Evolutionary conservation across 2,113 vertebrate genomes (phyloP), one percentile per base, ranked within the genome.

Genomic region (Equus quagga): DNA sequence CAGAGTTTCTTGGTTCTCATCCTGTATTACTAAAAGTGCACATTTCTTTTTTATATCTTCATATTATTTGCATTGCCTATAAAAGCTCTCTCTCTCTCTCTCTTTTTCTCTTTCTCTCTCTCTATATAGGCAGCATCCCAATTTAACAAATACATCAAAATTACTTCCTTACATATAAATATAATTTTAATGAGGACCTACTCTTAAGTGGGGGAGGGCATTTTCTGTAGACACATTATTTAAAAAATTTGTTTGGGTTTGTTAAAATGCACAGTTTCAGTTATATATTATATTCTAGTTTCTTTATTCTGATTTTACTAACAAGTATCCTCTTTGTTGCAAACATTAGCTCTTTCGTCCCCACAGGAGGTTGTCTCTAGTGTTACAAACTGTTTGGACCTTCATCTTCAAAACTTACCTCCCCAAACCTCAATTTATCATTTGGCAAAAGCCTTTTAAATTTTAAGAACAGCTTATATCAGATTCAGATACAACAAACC

Each of bases 401-500:
- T 91, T 95, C 7, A 21, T 65, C 56, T 84, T 80, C 8, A 65
- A 70, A 49, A 18, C 64, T 91, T 19, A 76, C 23, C 6, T 89
- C 24, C 24, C 6, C 62, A 82, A 89, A 83, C 11, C 60, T 90
- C 69, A 90, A 76, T 41, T 78, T n/a, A 73, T 36, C 85, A 70
- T 51, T 82, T 92, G 89, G 58, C 18, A 70, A 89, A 91, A 76
- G 15, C 2, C 15, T 62, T 44, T 67, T 51, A 64, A 23, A 67
- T 44, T 86, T 93, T 56, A 97, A 89, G 62, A 95, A 5, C 5
- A 67, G 24, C 3, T 41, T 89, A 83, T 89, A 24, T 75, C 23
- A 75, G 89, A 51, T 72, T 69, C 41, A 96, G 76, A 69, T 80
- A 75, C 18, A 76, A 36, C 76, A 89, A 92, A 51, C 24, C 69